Evolutionary conservation across 1,140 invertebrate species (phyloP).

Genomic region (Mycetomoellerius zeteki): DNA sequence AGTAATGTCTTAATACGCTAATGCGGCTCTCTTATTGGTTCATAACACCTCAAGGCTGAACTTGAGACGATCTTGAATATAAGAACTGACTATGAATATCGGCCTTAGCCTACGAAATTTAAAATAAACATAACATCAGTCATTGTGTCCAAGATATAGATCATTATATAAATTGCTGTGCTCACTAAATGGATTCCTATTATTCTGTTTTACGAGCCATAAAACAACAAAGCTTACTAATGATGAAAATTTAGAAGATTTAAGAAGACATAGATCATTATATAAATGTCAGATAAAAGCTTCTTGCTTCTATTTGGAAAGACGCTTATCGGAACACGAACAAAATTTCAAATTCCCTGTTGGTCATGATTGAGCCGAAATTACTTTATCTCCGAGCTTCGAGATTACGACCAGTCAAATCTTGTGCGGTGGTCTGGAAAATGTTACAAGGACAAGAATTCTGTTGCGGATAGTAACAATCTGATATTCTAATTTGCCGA

Average conservation of each 20-base stretch:
- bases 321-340: background rate
- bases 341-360: background rate
- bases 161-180: background rate
- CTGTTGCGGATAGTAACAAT: conserved; percentile 1
- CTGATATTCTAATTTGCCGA: conserved; percentile 26
- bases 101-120: background rate
- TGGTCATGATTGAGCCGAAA: conserved; percentile 3
- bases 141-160: conserved; percentile 4
- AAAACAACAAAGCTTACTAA: background rate
- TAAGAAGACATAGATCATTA: conserved; percentile 18
- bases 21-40: no score
- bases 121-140: background rate
- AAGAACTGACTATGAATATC: no score
- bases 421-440: background rate
- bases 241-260: background rate
- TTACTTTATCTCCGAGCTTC: conserved; percentile 21
- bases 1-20: no score
- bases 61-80: no score
- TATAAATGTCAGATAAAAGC: conserved; percentile 5
- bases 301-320: conserved; percentile 10
- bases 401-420: conserved; percentile 22
- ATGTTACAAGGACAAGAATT: conserved; percentile 39
- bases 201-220: conserved; percentile 14
- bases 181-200: background rate
- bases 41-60: no score